Conservation (phyloP, 1,140 invertebrate genomes). For the Sogatella furcifera region DNA sequence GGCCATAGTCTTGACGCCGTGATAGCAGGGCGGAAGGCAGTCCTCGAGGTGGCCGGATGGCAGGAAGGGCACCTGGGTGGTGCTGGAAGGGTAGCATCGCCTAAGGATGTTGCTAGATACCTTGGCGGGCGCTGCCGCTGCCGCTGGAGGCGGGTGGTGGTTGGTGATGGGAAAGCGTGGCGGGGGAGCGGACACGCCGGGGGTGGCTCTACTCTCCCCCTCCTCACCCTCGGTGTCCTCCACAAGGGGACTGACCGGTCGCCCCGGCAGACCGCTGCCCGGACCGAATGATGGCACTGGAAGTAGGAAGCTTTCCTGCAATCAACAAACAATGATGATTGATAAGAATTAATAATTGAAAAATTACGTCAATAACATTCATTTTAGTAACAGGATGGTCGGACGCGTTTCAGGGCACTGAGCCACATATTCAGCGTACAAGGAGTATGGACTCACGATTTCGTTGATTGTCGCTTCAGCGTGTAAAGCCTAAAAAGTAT, state of each 20-base stretch:
- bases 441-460: too few species aligned
- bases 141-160: constrained; percentile 9
- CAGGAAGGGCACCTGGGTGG: constrained; percentile 25
- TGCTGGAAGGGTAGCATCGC: constrained; percentile 31
- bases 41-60: constrained; percentile 32
- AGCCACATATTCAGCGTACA: too few species aligned
- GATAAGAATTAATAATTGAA: background rate
- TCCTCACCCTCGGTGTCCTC: constrained; percentile 31
- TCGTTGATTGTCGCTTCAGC: too few species aligned
- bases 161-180: background rate
- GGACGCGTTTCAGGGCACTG: too few species aligned
- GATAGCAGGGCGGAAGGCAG: constrained; percentile 44
- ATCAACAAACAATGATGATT: constrained; percentile 6
- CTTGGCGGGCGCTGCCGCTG: constrained; percentile 30
- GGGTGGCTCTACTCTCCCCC: constrained; percentile 23
- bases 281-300: constrained; percentile 31
- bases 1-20: constrained; percentile 41
- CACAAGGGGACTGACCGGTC: constrained; percentile 30
- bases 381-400: too few species aligned
- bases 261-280: constrained; percentile 28
- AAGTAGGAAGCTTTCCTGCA: constrained; percentile 30
- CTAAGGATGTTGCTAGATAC: constrained; percentile 22
- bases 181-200: constrained; percentile 8
- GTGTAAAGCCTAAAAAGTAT: too few species aligned
- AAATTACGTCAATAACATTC: too few species aligned